A percentile compares a stretch with the other conserved stretches of the same genome.
These are phyloP conservation scores for Campylorhamphus procurvoides DNA, from an alignment of 2,113 vertebrate genomes.

Conservation along the genomic window DNA sequence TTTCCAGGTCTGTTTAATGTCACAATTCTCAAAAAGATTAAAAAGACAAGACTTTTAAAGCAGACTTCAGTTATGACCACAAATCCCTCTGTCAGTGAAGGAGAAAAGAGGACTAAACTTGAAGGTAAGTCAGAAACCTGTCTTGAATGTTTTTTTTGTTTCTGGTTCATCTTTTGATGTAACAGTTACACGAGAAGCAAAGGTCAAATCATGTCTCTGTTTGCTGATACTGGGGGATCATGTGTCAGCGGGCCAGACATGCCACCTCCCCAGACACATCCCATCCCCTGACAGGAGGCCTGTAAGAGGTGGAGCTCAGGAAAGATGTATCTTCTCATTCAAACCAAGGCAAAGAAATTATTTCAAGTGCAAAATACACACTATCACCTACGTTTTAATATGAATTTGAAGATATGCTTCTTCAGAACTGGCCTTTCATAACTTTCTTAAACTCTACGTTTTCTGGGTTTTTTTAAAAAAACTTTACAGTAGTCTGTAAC, in stretches of 20 bases:
- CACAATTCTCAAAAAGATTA: slow-evolving; percentile 11
- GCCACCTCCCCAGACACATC: neutral
- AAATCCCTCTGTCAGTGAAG: neutral
- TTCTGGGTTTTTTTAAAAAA: neutral
- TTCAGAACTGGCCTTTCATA: neutral
- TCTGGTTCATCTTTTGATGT: slow-evolving; percentile 26
- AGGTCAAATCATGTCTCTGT: neutral
- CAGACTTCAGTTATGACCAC: neutral
- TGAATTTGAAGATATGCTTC: neutral
- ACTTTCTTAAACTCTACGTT: neutral
- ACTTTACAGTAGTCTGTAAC: neutral
- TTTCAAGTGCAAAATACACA: neutral
- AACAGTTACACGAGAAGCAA: slow-evolving; percentile 25
- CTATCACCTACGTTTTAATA: neutral
- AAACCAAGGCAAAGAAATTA: neutral
- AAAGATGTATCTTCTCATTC: neutral
- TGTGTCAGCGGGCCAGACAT: neutral
- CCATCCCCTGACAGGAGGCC: neutral
- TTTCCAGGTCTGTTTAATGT: neutral
- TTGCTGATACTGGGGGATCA: neutral
- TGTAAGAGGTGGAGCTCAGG: neutral
- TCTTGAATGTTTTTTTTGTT: neutral
- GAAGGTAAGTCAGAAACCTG: slow-evolving; percentile 47
- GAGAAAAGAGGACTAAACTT: neutral
- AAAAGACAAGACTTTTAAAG: neutral